These are phyloP conservation scores for Lochmaea crataegi DNA, from an alignment of 2,888 invertebrate species.

Conservation along the genomic window DNA sequence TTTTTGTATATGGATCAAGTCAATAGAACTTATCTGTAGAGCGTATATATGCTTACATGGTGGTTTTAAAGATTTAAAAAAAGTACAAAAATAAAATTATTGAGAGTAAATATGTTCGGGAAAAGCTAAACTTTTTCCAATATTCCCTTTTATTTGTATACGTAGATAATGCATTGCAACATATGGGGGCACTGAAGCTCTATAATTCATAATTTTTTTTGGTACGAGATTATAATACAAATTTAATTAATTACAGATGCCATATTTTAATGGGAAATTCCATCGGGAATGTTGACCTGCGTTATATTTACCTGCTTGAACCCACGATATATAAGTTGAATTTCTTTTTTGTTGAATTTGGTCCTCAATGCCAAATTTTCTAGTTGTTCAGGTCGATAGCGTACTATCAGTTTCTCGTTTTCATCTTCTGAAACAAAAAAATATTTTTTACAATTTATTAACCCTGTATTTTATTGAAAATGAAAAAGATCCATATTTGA, in stretches of 20 bases:
- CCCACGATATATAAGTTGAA: slow-evolving; percentile 90
- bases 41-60: too few relatives aligned
- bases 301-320: slow-evolving; percentile 80
- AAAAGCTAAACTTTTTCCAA: neutral
- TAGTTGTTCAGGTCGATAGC: slow-evolving; percentile 85
- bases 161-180: neutral
- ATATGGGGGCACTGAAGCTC: neutral
- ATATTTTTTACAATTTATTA: too few relatives aligned
- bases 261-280: too few relatives aligned
- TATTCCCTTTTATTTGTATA: neutral
- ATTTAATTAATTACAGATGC: too few relatives aligned
- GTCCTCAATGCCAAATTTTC: slow-evolving; percentile 81
- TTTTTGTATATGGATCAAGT: too few relatives aligned
- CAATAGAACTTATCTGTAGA: too few relatives aligned
- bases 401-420: slow-evolving; percentile 73
- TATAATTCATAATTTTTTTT: too few relatives aligned
- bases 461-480: neutral
- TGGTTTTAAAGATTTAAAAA: too few relatives aligned
- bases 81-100: neutral
- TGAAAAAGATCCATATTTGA: too few relatives aligned
- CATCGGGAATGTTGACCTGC: too few relatives aligned
- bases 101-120: neutral
- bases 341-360: slow-evolving; percentile 84
- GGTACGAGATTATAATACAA: too few relatives aligned
- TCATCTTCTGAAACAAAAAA: slow-evolving; percentile 73